A percentile compares a stretch with the other conserved stretches of the same genome.
These are phyloP conservation scores for Eupeodes latifasciatus DNA, from an alignment of 2,888 invertebrate genomes.

Conservation along the genomic window DNA sequence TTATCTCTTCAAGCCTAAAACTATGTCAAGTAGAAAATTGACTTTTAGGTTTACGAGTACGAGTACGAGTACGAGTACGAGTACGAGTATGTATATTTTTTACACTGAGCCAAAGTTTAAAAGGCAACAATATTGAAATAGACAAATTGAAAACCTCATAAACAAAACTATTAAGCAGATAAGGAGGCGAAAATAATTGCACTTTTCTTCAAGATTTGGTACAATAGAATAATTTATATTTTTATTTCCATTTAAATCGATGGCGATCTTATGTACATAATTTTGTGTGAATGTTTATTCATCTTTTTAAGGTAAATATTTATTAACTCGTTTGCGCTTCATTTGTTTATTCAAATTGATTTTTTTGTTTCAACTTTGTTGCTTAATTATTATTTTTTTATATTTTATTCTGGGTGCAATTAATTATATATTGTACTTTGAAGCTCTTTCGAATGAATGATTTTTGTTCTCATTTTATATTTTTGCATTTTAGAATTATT, in stretches of 20 bases:
- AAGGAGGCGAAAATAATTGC: conserved; percentile 31
- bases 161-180: conserved; percentile 37
- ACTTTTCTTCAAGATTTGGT: not conserved
- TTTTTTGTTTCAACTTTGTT: conserved; percentile 13
- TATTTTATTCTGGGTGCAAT: not conserved
- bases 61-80: too few relatives aligned
- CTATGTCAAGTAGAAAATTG: conserved; percentile 19
- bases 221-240: not conserved
- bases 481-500: conserved; percentile 20
- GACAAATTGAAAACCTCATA: conserved; percentile 15
- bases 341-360: conserved; percentile 72
- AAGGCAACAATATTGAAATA: not conserved
- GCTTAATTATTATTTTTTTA: conserved; percentile 41
- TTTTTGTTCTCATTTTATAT: not conserved
- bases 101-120: conserved; percentile 15
- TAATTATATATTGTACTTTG: conserved; percentile 37
- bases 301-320: conserved; percentile 61
- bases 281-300: conserved; percentile 20
- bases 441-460: conserved; percentile 13
- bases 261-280: conserved; percentile 7
- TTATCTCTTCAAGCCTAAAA: conserved; percentile 1
- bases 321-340: conserved; percentile 61
- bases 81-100: not conserved
- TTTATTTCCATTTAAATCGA: conserved; percentile 32
- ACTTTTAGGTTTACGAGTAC: not conserved